phyloP scores from a whole-genome alignment of 2,113 vertebrate species.

The Hemichromis elongatus region DNA sequence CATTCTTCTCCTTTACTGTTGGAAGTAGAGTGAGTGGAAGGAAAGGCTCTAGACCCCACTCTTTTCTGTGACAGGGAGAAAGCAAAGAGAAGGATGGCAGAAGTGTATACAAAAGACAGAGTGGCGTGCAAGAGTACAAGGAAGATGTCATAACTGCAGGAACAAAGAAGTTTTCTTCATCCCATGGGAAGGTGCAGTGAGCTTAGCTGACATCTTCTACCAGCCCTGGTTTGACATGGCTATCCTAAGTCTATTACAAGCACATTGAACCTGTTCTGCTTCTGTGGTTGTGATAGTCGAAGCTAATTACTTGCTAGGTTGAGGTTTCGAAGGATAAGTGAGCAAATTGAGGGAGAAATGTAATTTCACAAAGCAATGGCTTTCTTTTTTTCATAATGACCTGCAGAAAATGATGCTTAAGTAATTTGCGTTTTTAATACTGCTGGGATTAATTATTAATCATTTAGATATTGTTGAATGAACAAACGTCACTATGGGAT shows the following conservation, averaged over 20 bases:
- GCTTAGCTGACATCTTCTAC: background rate
- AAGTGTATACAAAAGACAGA: background rate
- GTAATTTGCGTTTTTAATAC: slow-evolving; percentile 42
- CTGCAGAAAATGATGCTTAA: slow-evolving; percentile 27
- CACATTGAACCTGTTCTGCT: slow-evolving; percentile 26
- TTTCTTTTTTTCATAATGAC: slow-evolving; percentile 22
- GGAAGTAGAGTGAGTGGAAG: slow-evolving; percentile 92
- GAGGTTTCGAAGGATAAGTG: slow-evolving; percentile 35
- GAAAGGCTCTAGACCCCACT: slow-evolving; percentile 97
- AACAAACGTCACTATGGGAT: slow-evolving; percentile 17
- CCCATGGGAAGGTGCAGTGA: background rate
- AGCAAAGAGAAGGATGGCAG: background rate
- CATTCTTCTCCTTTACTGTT: slow-evolving; percentile 92
- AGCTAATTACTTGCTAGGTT: slow-evolving; percentile 45
- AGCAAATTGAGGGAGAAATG: slow-evolving; percentile 24
- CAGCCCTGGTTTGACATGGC: background rate
- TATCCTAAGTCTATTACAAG: slow-evolving; percentile 17
- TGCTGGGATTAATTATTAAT: slow-evolving; percentile 39
- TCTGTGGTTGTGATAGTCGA: slow-evolving; percentile 27
- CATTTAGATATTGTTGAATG: slow-evolving; percentile 37
- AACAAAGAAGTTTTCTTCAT: background rate
- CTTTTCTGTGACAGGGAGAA: slow-evolving; percentile 78
- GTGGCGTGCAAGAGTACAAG: background rate
- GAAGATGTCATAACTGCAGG: background rate
- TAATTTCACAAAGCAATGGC: slow-evolving; percentile 42